phyloP scores from a whole-genome alignment of 2,113 vertebrate species.

The Poicephalus meyeri region DNA sequence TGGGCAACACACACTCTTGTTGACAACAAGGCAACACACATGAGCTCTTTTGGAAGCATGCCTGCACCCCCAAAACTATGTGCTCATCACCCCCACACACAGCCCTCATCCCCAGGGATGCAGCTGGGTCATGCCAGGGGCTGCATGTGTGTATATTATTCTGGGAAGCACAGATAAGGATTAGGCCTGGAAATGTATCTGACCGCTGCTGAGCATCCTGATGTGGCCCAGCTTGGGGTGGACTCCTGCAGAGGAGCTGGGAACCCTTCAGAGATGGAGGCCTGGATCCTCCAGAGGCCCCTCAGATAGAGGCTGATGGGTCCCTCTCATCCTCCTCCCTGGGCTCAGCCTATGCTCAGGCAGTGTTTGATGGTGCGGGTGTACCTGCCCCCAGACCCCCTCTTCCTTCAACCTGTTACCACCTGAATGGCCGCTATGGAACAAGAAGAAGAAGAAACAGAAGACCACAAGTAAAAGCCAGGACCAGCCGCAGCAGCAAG shows the following conservation, averaged over 20 bases:
- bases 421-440: not conserved
- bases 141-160: fast-evolving
- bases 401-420: not conserved
- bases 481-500: not conserved
- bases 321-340: not conserved
- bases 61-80: fast-evolving
- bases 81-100: fast-evolving
- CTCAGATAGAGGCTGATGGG: not conserved
- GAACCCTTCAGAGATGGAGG: not conserved
- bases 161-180: not conserved
- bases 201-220: not conserved
- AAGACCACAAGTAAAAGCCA: not conserved
- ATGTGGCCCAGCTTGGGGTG: not conserved
- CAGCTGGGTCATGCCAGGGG: no score
- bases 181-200: not conserved
- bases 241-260: not conserved
- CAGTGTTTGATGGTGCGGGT: not conserved
- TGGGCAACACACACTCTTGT: no score
- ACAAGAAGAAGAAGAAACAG: not conserved
- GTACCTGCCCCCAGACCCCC: not conserved
- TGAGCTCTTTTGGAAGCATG: not conserved
- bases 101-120: not conserved
- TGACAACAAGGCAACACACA: no score
- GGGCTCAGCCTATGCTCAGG: not conserved
- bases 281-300: not conserved